These are phyloP conservation scores for Gonatopus flavifemur DNA, from an alignment of 1,140 invertebrate genomes.

Conservation along the genomic window DNA sequence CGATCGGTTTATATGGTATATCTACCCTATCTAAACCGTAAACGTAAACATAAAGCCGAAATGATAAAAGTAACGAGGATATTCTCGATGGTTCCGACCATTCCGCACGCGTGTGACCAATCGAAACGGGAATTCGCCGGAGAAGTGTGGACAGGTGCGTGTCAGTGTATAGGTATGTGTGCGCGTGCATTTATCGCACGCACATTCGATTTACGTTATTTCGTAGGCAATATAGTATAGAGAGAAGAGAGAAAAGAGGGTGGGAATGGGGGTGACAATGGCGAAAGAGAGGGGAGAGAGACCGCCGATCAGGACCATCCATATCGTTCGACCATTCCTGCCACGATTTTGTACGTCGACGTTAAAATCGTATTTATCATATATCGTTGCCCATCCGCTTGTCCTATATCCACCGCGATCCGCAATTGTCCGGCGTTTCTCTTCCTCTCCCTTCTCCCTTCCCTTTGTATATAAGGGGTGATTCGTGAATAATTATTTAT, in stretches of 20 bases:
- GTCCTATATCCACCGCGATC: conserved; percentile 15
- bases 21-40: no score
- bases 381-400: conserved; percentile 18
- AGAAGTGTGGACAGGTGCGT: conserved; percentile 8
- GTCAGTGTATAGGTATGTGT: conserved; percentile 7
- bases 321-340: conserved; percentile 13
- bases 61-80: conserved; percentile 30
- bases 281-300: neutral
- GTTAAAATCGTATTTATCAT: conserved; percentile 33
- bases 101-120: conserved; percentile 4
- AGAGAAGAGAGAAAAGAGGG: conserved; percentile 15
- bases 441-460: no score
- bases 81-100: conserved; percentile 28
- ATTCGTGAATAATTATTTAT: no score
- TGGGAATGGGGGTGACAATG: neutral
- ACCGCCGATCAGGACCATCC: neutral
- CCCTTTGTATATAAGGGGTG: no score
- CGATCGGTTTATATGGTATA: no score
- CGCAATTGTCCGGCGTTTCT: conserved; percentile 16
- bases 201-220: conserved; percentile 20
- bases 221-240: conserved; percentile 15
- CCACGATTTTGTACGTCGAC: conserved; percentile 17
- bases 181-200: conserved; percentile 23
- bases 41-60: conserved; percentile 31
- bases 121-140: neutral